phyloP scores from a whole-genome alignment of 2,113 vertebrate species.

The Otocyon megalotis region DNA sequence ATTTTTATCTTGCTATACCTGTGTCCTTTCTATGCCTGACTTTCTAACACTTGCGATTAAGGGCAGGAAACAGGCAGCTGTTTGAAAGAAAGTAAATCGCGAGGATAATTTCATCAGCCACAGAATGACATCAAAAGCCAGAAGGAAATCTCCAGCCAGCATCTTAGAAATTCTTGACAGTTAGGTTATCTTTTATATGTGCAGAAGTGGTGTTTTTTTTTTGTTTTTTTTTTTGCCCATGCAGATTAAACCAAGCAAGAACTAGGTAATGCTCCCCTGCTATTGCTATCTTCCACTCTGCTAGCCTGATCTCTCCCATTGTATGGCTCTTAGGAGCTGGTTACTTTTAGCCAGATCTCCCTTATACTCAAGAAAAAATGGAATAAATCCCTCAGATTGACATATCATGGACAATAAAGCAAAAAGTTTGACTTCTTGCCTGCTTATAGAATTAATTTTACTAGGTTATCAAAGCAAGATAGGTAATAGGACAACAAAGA shows the following conservation, averaged over 20 bases:
- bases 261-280: background rate
- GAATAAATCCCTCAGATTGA: background rate
- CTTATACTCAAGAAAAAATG: background rate
- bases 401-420: background rate
- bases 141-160: background rate
- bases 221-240: background rate
- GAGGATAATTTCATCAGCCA: background rate
- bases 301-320: background rate
- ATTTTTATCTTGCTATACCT: background rate
- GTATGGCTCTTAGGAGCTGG: background rate
- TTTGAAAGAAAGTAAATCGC: background rate
- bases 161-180: background rate
- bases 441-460: background rate
- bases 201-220: background rate
- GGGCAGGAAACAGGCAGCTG: background rate
- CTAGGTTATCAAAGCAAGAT: background rate
- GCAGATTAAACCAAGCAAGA: background rate
- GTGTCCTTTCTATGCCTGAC: background rate
- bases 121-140: background rate
- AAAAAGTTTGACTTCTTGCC: background rate
- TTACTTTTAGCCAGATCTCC: background rate
- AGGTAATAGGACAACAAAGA: background rate
- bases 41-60: background rate
- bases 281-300: background rate
- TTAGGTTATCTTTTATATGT: background rate